Conservation (phyloP, 2,113 vertebrate species). For the Sceloporus undulatus region DNA sequence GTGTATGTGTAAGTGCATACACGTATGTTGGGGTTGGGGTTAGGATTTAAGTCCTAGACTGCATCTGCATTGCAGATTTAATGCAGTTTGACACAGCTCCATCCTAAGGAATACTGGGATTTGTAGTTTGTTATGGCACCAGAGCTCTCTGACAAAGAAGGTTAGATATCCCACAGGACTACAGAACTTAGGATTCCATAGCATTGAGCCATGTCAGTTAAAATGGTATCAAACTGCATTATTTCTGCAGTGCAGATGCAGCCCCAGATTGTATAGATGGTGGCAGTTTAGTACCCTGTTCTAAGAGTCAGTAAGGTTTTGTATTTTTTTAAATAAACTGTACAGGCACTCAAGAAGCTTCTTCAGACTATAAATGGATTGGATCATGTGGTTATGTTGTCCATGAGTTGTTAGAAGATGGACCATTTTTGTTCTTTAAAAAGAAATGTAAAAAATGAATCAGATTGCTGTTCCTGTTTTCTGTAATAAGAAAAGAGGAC, state of each 20-base stretch:
- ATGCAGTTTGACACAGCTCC: no score
- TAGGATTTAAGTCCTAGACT: background rate
- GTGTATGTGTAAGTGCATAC: background rate
- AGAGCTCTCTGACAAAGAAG: no score
- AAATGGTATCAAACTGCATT: no score
- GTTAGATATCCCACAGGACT: no score
- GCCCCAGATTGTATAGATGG: background rate
- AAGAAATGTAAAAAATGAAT: background rate
- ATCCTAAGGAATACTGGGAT: no score
- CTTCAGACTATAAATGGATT: background rate
- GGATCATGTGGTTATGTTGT: background rate
- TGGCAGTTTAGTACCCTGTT: background rate
- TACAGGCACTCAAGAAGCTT: background rate
- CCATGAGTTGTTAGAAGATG: background rate
- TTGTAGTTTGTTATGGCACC: no score
- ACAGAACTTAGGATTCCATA: no score
- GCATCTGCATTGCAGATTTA: no score
- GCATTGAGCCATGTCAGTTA: no score
- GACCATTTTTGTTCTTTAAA: background rate
- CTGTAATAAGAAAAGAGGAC: background rate
- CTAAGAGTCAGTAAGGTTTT: no score
- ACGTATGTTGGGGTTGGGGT: conserved; percentile 1
- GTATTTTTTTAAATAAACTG: background rate
- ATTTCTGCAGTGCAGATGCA: no score
- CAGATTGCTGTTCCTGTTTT: background rate